Evolutionary conservation across 2,888 invertebrate species (phyloP).

Genomic region (Brassicogethes aeneus): DNA sequence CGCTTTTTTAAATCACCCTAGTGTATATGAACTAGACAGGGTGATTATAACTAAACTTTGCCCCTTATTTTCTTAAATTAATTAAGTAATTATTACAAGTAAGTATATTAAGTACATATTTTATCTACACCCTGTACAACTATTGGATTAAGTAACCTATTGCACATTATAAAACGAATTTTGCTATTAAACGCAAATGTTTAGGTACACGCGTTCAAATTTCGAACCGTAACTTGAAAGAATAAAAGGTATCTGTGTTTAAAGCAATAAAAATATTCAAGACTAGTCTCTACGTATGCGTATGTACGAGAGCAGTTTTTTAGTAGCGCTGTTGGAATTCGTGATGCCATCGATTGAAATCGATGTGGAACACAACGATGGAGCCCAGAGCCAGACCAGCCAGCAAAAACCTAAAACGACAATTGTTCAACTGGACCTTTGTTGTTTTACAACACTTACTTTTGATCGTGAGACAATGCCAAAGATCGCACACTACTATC

Average conservation of each 20-base stretch:
- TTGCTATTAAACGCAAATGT: not conserved
- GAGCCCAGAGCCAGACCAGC: constrained; percentile 97
- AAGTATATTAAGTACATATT: not conserved
- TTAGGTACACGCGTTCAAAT: too few relatives aligned
- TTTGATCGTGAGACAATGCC: constrained; percentile 96
- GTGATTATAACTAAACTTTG: too few relatives aligned
- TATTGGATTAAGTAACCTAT: not conserved
- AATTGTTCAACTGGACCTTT: not conserved
- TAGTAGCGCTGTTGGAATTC: constrained; percentile 91
- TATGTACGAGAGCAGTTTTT: constrained; percentile 4
- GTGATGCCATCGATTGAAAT: constrained; percentile 98
- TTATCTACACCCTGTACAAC: not conserved
- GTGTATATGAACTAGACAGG: too few relatives aligned
- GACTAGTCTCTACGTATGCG: not conserved
- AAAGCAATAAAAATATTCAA: not conserved
- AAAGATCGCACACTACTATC: constrained; percentile 91
- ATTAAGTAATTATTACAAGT: too few relatives aligned
- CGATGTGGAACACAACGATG: constrained; percentile 97
- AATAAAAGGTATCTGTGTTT: too few relatives aligned
- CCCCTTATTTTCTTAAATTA: too few relatives aligned
- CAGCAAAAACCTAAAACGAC: constrained; percentile 75
- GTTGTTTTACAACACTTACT: constrained; percentile 53
- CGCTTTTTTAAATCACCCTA: too few relatives aligned
- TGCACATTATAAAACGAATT: not conserved
- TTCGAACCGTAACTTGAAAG: too few relatives aligned